Evolutionary conservation across 2,797 vertebrate species (phyloP).

Genomic region (Erithacus rubecula): DNA sequence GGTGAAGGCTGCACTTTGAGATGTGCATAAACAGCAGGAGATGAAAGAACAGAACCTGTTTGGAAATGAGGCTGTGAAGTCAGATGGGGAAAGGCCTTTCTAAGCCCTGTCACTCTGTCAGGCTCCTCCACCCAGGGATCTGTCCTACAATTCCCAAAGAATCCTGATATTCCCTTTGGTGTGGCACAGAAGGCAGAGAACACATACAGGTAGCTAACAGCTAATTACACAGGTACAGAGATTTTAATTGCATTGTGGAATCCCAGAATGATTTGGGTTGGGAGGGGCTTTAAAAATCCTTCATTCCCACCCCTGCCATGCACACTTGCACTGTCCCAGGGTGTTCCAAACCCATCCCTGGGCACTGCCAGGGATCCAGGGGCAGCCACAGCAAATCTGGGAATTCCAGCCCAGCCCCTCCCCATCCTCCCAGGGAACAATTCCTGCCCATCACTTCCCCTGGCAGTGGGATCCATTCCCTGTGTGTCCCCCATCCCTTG

Average conservation of each 20-base stretch:
- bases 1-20: neutral
- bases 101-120: neutral
- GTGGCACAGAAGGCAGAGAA: neutral
- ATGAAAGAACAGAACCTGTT: neutral
- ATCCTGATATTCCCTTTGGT: neutral
- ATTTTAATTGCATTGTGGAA: neutral
- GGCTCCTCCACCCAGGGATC: neutral
- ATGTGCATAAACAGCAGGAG: neutral
- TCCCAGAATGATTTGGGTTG: neutral
- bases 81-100: neutral
- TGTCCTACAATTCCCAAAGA: neutral
- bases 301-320: neutral
- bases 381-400: neutral
- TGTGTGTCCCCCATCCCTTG: neutral
- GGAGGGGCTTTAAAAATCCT: neutral
- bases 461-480: neutral
- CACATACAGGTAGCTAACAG: fast-evolving
- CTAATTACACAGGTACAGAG: fast-evolving
- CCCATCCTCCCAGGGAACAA: neutral
- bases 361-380: neutral
- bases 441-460: neutral
- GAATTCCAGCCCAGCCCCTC: fast-evolving
- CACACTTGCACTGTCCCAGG: neutral
- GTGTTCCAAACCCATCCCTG: neutral
- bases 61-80: neutral